These are phyloP conservation scores for Actinemys pallida DNA, from an alignment of 2,113 vertebrate species.

Conservation along the genomic window DNA sequence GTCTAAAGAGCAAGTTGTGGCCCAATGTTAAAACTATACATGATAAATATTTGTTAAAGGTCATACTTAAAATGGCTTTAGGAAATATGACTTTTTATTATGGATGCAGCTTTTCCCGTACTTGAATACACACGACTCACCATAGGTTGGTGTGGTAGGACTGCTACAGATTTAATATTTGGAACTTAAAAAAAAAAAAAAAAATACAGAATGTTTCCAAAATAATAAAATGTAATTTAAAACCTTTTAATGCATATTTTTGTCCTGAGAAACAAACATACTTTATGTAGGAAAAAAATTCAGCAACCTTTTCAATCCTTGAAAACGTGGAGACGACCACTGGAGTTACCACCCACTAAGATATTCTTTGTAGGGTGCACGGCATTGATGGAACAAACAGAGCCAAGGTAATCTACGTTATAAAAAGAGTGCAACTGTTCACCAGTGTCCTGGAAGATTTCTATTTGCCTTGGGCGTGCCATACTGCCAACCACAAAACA, in stretches of 20 bases:
- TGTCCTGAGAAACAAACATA: slow-evolving; percentile 22
- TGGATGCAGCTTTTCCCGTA: fast-evolving
- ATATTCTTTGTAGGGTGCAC: slow-evolving; percentile 84
- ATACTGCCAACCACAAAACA: slow-evolving; percentile 88
- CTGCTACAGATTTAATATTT: neutral
- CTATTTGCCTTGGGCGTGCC: slow-evolving; percentile 75
- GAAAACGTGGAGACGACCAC: slow-evolving; percentile 87
- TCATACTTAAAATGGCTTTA: neutral
- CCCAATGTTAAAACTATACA: fast-evolving
- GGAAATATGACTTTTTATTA: fast-evolving
- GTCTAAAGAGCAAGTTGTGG: neutral
- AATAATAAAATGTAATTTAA: slow-evolving; percentile 23
- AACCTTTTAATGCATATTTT: neutral
- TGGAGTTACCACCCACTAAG: slow-evolving; percentile 86
- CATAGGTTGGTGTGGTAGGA: neutral
- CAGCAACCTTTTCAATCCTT: slow-evolving; percentile 39
- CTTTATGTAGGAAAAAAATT: neutral
- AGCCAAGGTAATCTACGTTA: slow-evolving; percentile 74
- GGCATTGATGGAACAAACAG: slow-evolving; percentile 83
- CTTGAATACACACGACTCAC: neutral
- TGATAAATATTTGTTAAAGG: fast-evolving
- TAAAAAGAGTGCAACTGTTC: slow-evolving; percentile 75
- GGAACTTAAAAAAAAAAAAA: neutral
- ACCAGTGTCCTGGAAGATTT: slow-evolving; percentile 85
- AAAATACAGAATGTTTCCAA: neutral